Conservation (phyloP, 2,888 invertebrate genomes). For the Brachycybe producta region DNA sequence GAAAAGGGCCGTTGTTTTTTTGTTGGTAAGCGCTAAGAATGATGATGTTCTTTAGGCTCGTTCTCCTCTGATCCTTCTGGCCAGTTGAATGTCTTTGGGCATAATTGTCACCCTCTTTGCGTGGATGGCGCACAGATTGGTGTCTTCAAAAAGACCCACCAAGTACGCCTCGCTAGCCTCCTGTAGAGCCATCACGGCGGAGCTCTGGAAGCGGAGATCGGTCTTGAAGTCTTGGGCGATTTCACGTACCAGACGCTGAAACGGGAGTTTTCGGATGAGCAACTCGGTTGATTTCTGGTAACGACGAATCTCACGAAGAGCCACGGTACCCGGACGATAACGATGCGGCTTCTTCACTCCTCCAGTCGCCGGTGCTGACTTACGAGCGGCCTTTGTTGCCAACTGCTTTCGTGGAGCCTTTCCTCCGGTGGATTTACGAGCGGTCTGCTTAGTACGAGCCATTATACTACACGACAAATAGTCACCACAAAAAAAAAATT, state of each 20-base stretch:
- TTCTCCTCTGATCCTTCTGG: slow-evolving; percentile 42
- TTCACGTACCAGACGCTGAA: slow-evolving; percentile 32
- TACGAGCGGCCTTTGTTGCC: slow-evolving; percentile 88
- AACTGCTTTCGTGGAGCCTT: slow-evolving; percentile 89
- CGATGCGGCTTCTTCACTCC: slow-evolving; percentile 95
- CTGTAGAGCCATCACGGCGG: slow-evolving; percentile 35
- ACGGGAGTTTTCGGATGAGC: slow-evolving; percentile 33
- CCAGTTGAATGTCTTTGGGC: slow-evolving; percentile 49
- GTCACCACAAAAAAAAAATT: no score
- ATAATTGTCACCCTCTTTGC: slow-evolving; percentile 44
- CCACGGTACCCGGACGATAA: slow-evolving; percentile 90
- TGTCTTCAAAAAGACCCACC: slow-evolving; percentile 58
- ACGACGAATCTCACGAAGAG: slow-evolving; percentile 47
- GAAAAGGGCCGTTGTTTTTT: slow-evolving; percentile 17
- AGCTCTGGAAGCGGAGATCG: slow-evolving; percentile 36
- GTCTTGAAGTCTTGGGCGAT: slow-evolving; percentile 39
- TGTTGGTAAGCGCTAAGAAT: no score
- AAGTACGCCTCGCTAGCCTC: slow-evolving; percentile 42
- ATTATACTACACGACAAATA: no score
- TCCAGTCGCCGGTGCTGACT: slow-evolving; percentile 86
- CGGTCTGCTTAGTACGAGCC: slow-evolving; percentile 97
- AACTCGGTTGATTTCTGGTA: slow-evolving; percentile 34
- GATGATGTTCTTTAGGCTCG: slow-evolving; percentile 35
- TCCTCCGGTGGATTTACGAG: slow-evolving; percentile 93
- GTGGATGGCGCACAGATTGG: slow-evolving; percentile 43